A percentile compares a stretch with the other conserved stretches of the same genome.
phyloP scores from a whole-genome alignment of 2,797 vertebrate species.

The Acropternis orthonyx region DNA sequence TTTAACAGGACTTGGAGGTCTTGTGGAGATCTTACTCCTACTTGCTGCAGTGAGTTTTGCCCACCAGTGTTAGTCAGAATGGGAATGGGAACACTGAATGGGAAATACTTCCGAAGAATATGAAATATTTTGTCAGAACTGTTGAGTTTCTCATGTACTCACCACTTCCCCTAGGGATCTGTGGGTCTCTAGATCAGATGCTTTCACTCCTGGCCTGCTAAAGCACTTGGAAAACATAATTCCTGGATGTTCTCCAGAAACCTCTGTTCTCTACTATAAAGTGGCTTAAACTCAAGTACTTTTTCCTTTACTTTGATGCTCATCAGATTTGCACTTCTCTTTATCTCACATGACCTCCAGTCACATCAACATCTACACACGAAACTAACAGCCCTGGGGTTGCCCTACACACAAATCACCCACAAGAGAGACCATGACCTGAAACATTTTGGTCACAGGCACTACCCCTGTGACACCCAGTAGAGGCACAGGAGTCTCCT shows the following conservation, averaged over 20 bases:
- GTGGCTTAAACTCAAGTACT: neutral
- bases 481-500: fast-evolving
- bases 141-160: neutral
- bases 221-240: neutral
- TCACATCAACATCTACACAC: neutral
- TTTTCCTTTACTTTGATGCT: neutral
- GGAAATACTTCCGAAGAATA: neutral
- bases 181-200: neutral
- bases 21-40: neutral
- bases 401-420: fast-evolving
- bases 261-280: neutral
- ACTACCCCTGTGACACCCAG: neutral
- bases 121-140: neutral
- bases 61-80: neutral
- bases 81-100: neutral
- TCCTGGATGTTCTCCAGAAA: neutral
- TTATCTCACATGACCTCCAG: neutral
- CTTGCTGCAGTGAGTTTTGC: neutral
- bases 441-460: neutral
- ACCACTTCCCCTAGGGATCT: neutral
- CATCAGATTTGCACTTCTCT: neutral
- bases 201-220: neutral
- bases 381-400: fast-evolving
- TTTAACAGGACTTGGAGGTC: neutral
- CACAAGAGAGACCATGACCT: neutral